Evolutionary conservation across 2,113 vertebrate genomes (phyloP), one percentile per base, ranked within the genome.

Genomic region (Psilopsiagon aymara): DNA sequence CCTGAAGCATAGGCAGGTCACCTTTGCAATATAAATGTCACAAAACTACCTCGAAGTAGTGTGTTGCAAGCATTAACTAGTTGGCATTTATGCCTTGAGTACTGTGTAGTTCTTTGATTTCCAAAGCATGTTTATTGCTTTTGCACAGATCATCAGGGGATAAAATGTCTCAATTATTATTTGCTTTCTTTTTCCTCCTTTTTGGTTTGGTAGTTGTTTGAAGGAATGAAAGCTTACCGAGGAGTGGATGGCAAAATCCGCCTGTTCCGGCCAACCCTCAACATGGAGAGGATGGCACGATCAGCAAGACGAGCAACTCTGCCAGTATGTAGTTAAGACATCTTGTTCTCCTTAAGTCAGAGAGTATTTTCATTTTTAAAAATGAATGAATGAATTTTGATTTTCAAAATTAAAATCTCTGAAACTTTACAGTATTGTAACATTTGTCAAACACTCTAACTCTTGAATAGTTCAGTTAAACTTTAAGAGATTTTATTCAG

Each of bases 141-240:
- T 66, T 57, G 44, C 44, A 39, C 6, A 25, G 59, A 15, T 74
- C 10, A 3, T 35, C 33, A 1, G 9, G 17, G 5, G 11, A 9
- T 82, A 67, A 69, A 3, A 3, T 4, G 4, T 33, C 43, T 75
- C 44, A 76, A 4, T 51, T 73, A 55, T 7, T 31, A 5, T 70
- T 91, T 83, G 23, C 46, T 85, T 23, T 91, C 24, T 79, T 90
- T 73, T 73, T 62, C 79, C 60, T 44, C 31, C 67, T 70, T 63
- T 67, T 25, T 92, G 86, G 10, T 75, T 70, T 25, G 89, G 64
- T 59, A 99, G 99, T 55, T 99, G 57, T 99, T 99, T 55, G 99
- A 99, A 96, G 99, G 99, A 28, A 85, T 99, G 98, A 99, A 99
- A 96, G 99, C 98, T 1, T 99, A 98, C 76, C 98, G 98, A 35